Base-by-base conservation (phyloP, 2,888 invertebrate genomes). In the Diarsia dahlii region DNA sequence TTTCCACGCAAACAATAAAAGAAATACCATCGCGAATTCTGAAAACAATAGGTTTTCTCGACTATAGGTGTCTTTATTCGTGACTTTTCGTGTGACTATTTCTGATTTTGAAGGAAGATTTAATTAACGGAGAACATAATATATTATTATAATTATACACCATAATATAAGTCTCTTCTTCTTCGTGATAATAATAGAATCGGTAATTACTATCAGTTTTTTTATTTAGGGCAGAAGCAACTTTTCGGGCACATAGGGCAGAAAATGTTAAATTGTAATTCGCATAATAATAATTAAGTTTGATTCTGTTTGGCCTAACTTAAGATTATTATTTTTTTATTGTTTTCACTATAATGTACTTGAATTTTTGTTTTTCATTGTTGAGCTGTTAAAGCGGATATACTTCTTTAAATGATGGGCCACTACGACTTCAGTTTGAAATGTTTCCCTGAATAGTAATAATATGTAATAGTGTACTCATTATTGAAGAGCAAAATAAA, bases 1-100 rank as follows among this genome's bases (percentile, higher is more conserved):
- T 82, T 78, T 68, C 18, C 54, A 64, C 64, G 20, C 13, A 60
- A 71, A 82, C 78, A 82, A 72, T 69, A 65, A 72, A 78, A 69
- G 50, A 68, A 78, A 80, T 82, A 54, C 58, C 67, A 60, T 78
- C 58, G 12, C 45, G 54, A 71, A 65, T 65, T 65, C 45, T 71
- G 72, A 56, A 62, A 78, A 82, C 83, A 82, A 78, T 78, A 34
- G 69, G n/a, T 52, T 76, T 64, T 52, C 58, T 50, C 34, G 8
- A 18, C 52, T 76, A n/a, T 54, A 20, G 46, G 60, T 52, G 34
- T 52, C 71, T 56, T 52, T 52, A 60, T 58, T 68, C 23, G 23
- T 39, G 52, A 68, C 52, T 63, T 74, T 76, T 75, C 68, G 20
- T 65, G 18, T 65, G n/a, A 34, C 48, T 34, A 77, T 60, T 77